These are phyloP conservation scores for Gallinago solitaria DNA, from an alignment of 2,797 vertebrate genomes.

Conservation along the genomic window DNA sequence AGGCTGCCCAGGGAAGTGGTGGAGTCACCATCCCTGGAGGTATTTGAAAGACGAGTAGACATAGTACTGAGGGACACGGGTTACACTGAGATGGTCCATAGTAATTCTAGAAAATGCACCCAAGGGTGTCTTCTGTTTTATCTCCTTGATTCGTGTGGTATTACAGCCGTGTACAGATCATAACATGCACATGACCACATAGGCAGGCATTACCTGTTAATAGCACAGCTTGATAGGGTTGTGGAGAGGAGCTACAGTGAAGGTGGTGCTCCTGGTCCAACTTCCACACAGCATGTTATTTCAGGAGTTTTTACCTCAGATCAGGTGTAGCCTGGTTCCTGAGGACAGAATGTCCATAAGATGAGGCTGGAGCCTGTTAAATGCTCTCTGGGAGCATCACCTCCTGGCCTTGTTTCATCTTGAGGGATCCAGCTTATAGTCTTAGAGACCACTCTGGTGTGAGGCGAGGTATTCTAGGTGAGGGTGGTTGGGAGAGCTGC, in stretches of 20 bases:
- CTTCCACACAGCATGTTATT: rapidly evolving
- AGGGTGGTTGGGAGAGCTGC: not conserved
- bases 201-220: not conserved
- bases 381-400: not conserved
- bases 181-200: rapidly evolving
- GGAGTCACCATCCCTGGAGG: not conserved
- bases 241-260: too few species aligned
- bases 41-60: not conserved
- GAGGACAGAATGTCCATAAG: not conserved
- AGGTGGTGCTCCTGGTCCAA: not conserved
- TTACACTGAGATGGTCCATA: rapidly evolving
- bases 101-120: not conserved
- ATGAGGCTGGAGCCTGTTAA: rapidly evolving
- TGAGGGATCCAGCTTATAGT: rapidly evolving
- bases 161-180: not conserved
- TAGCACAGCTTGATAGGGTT: rapidly evolving
- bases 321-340: not conserved
- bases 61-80: not conserved
- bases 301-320: not conserved
- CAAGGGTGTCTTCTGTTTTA: not conserved
- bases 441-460: not conserved
- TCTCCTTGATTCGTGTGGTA: not conserved
- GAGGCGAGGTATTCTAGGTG: rapidly evolving
- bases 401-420: not conserved
- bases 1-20: not conserved